Percentiles rank a stretch among this genome's conserved stretches.
Conservation (phyloP, 2,797 vertebrate genomes). For the Squalus acanthias region DNA sequence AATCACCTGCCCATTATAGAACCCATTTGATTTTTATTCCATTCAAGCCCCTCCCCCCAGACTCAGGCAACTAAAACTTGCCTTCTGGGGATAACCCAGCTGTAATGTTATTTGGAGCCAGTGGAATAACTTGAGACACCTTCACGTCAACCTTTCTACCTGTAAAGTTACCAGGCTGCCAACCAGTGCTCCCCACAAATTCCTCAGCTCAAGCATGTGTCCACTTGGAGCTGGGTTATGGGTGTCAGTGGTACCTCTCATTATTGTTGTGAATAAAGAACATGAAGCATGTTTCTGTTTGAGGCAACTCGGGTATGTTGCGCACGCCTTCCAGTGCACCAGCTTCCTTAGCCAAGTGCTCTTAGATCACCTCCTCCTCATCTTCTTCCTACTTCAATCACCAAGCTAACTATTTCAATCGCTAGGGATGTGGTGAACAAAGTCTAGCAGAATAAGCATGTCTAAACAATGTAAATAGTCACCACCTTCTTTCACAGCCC, state of each 20-base stretch:
- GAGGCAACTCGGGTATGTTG: neutral
- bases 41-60: neutral
- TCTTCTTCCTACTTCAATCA: neutral
- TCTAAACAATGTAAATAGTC: neutral
- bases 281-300: neutral
- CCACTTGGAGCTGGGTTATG: neutral
- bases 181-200: neutral
- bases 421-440: neutral
- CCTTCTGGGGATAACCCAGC: no score
- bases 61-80: no score
- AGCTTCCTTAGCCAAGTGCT: neutral
- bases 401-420: neutral
- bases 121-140: no score
- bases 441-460: neutral
- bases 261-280: neutral
- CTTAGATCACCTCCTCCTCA: neutral
- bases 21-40: neutral
- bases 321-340: neutral
- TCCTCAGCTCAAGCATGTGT: neutral
- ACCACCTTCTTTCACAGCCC: neutral
- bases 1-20: neutral
- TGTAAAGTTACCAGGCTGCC: no score
- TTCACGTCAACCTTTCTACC: no score
- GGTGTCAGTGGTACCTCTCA: neutral
- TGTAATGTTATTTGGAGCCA: no score